These are phyloP conservation scores for Equus quagga DNA, from an alignment of 2,113 vertebrate genomes.

Conservation along the genomic window DNA sequence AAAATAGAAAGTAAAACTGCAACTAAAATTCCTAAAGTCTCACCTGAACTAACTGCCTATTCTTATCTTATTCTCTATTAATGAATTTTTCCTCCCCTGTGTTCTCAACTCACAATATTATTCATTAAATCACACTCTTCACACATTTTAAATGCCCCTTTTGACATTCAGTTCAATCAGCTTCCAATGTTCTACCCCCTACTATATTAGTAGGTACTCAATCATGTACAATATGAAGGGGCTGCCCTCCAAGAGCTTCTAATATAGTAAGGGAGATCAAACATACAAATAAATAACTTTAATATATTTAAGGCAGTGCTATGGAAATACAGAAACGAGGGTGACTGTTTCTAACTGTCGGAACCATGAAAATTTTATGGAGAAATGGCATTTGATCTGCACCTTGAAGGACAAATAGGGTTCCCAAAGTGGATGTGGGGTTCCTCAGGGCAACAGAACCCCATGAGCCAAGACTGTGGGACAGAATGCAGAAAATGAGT, in stretches of 20 bases:
- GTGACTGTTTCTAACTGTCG: neutral
- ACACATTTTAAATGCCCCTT: neutral
- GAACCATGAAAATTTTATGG: neutral
- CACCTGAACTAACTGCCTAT: neutral
- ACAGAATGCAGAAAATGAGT: neutral
- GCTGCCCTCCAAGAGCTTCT: neutral
- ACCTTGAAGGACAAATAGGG: neutral
- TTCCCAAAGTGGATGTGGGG: neutral
- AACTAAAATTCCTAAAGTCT: slow-evolving; percentile 10
- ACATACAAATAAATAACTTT: neutral
- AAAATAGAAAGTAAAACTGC: slow-evolving; percentile 1
- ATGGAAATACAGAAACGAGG: neutral
- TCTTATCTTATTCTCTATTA: slow-evolving; percentile 16
- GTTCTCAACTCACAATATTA: neutral
- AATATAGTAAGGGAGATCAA: neutral
- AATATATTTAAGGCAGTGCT: neutral
- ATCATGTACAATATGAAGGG: neutral
- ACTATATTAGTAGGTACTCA: neutral
- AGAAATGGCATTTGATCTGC: neutral
- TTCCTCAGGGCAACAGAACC: neutral
- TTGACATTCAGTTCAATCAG: neutral
- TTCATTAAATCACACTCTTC: neutral
- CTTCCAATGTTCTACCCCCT: neutral
- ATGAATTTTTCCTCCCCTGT: neutral
- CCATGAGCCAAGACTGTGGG: neutral